A percentile compares a stretch with the other conserved stretches of the same genome.
Conservation (phyloP, 2,113 vertebrate genomes). For the Nesogale talazaci region DNA sequence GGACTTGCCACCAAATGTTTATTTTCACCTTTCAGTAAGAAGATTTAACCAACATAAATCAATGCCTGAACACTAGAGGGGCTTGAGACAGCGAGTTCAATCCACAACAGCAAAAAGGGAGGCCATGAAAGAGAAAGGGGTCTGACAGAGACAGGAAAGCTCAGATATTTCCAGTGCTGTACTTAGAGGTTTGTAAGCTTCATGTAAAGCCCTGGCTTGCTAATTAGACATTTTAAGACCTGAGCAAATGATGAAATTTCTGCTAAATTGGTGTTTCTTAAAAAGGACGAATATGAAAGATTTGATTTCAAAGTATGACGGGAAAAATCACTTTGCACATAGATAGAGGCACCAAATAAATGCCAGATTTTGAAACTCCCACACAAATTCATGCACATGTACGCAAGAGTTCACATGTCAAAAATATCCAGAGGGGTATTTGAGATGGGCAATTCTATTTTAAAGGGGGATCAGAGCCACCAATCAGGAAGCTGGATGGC, state of each 20-base stretch:
- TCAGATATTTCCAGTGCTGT: background rate
- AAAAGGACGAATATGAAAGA: background rate
- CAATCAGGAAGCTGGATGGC: too few relatives aligned
- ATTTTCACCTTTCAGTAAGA: conserved; percentile 25
- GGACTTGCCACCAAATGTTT: background rate
- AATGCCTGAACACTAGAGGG: background rate
- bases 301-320: background rate
- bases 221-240: background rate
- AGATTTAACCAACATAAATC: background rate
- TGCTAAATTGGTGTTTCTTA: conserved; percentile 30
- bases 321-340: background rate
- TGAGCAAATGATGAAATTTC: background rate
- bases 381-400: background rate
- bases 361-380: background rate
- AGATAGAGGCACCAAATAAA: conserved; percentile 11
- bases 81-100: background rate
- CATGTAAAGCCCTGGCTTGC: background rate
- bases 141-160: background rate
- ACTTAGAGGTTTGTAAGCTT: background rate
- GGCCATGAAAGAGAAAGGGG: background rate
- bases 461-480: background rate
- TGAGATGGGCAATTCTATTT: conserved; percentile 48
- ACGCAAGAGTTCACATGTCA: background rate
- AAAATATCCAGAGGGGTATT: background rate
- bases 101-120: background rate